phyloP scores from a whole-genome alignment of 2,797 vertebrate genomes.

The Brotula barbata region DNA sequence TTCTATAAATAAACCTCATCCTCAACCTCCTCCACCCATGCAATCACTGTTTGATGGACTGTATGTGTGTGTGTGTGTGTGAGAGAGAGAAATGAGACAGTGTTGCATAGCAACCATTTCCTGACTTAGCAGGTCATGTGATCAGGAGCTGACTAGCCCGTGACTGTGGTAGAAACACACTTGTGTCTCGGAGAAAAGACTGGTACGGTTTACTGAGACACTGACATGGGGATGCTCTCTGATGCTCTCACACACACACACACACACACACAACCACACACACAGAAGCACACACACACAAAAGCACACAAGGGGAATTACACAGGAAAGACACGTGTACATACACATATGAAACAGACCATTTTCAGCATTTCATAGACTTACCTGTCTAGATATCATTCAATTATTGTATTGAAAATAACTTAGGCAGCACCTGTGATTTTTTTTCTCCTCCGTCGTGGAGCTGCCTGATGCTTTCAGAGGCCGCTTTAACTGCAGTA shows the following conservation, averaged over 20 bases:
- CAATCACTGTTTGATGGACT: slow-evolving; percentile 45
- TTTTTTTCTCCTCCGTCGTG: neutral
- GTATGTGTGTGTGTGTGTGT: neutral
- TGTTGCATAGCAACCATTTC: slow-evolving; percentile 74
- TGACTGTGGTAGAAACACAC: slow-evolving; percentile 51
- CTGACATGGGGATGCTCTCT: no score
- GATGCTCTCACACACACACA: no score
- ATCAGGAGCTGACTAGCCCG: slow-evolving; percentile 55
- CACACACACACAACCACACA: neutral
- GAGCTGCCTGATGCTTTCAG: slow-evolving; percentile 16
- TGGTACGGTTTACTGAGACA: neutral
- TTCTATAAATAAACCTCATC: slow-evolving; percentile 74
- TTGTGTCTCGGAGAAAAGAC: slow-evolving; percentile 18
- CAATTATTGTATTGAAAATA: fast-evolving
- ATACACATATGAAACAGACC: neutral
- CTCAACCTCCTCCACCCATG: slow-evolving; percentile 17
- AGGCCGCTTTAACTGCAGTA: slow-evolving; percentile 26
- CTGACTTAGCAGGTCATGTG: slow-evolving; percentile 66
- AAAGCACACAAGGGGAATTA: no score
- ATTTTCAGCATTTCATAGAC: no score
- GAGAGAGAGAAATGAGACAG: slow-evolving; percentile 13
- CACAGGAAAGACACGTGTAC: no score
- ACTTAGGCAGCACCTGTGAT: neutral
- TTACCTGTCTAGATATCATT: neutral
- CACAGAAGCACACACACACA: neutral